Evolutionary conservation across 1,140 invertebrate genomes (phyloP), one percentile per base, ranked within the genome.

Genomic region (Scaptomyza pallida): DNA sequence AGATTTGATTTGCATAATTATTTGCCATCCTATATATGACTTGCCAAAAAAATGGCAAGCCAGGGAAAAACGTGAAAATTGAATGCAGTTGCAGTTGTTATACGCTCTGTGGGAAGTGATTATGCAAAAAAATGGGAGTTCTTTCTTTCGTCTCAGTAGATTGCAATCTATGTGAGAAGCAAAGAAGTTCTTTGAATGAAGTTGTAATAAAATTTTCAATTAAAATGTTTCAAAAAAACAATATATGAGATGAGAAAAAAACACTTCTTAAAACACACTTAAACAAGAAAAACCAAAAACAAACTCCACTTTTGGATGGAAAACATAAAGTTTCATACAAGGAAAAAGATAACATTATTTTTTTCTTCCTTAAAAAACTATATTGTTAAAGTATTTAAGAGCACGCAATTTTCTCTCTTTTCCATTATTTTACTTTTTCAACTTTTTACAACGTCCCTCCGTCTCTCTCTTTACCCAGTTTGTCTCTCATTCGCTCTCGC

Each of bases 111-210:
- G 60, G 44, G 85, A 69, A 72, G 26, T 30, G 26, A 30, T 30
- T 30, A 30, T 30, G 8, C 26, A 30, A 30, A 30, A 30, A 30
- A n/a, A n/a, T n/a, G 44, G 85, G 65, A 72, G 3, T 37, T 65
- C 51, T 59, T 40, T 55, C 44, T 44, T 50, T 12, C 19, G 13
- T 43, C 8, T 21, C 33, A 63, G 37, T 45, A 61, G 81, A 81
- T 80, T 63, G 47, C 55, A 80, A 86, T 86, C 81, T 77, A 62
- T 86, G 81, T 86, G 81, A 63, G 81, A 86, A 86, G 65, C 51
- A 40, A 44, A 59, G n/a, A n/a, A n/a, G n/a, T 48, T 45, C 63
- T 30, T 30, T 5, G 6, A 23, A 23, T 2, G 23, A 26, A 26
- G 5, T 26, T 26, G 6, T 5, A 26, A 5, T 26, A 5, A 5